Evolutionary conservation across 1,140 invertebrate species (phyloP).

Genomic region (Zaprionus vittiger): DNA sequence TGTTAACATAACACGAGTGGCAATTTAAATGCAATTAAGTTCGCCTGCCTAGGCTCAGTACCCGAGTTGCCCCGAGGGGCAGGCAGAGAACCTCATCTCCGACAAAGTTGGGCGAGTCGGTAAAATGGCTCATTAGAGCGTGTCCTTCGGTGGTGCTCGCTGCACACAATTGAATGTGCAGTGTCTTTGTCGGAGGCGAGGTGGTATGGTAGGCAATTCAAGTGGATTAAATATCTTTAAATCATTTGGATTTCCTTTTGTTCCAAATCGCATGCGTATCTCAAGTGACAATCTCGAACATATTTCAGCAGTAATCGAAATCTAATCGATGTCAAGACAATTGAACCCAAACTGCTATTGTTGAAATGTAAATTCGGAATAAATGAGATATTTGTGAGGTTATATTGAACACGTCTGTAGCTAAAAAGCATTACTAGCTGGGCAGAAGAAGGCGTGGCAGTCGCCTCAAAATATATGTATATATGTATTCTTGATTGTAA

Average conservation of each 20-base stretch:
- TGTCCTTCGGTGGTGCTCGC: constrained; percentile 32
- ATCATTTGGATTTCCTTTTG: not conserved
- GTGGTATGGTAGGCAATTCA: constrained; percentile 17
- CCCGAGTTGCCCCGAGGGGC: not conserved
- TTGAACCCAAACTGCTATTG: not conserved
- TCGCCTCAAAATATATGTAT: no score
- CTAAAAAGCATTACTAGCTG: not conserved
- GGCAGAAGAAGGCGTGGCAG: no score
- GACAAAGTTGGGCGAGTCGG: constrained; percentile 2
- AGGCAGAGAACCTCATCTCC: not conserved
- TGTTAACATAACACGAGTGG: constrained; percentile 82
- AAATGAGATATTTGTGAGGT: not conserved
- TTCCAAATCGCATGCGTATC: not conserved
- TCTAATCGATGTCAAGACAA: not conserved
- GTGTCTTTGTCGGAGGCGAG: constrained; percentile 2
- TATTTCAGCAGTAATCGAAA: constrained; percentile 3
- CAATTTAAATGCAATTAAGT: constrained; percentile 81
- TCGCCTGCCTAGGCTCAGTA: constrained; percentile 36
- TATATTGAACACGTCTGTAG: not conserved
- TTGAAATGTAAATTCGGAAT: constrained; percentile 4
- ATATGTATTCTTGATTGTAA: no score
- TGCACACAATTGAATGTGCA: constrained; percentile 49
- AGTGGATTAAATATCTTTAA: constrained; percentile 37
- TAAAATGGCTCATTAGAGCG: constrained; percentile 64
- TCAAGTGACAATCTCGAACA: constrained; percentile 15